These are phyloP conservation scores for Tragelaphus imberbis DNA, from an alignment of 2,113 vertebrate species.

Conservation along the genomic window DNA sequence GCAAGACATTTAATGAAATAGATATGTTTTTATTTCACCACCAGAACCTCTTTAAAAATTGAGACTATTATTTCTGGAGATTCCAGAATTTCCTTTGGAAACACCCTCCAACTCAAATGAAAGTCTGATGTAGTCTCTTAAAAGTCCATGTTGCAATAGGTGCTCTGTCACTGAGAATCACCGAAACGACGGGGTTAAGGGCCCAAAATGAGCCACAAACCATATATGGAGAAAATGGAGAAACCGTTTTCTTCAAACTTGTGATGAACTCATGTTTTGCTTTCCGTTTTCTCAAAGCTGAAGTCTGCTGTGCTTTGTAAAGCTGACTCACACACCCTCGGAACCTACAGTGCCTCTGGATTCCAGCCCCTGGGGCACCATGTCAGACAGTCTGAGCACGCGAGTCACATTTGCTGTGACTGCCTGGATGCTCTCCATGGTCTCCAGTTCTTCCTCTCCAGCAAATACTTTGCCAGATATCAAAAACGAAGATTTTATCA, in stretches of 20 bases:
- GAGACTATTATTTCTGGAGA: slow-evolving; percentile 35
- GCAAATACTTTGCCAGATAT: slow-evolving; percentile 43
- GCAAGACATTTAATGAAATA: not conserved
- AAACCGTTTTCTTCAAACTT: slow-evolving; percentile 30
- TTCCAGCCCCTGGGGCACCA: not conserved
- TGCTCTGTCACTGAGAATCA: slow-evolving; percentile 12
- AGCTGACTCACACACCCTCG: not conserved
- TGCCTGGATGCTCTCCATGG: slow-evolving; percentile 1
- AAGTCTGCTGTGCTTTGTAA: not conserved
- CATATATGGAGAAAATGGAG: slow-evolving; percentile 71
- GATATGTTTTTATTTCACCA: not conserved
- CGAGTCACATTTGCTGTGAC: not conserved
- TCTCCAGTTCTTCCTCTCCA: not conserved
- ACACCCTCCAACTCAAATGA: not conserved
- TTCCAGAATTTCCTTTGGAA: slow-evolving; percentile 20
- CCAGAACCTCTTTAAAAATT: not conserved
- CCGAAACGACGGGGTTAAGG: slow-evolving; percentile 32
- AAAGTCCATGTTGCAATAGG: not conserved
- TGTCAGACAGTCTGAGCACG: not conserved
- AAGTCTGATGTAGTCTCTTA: not conserved
- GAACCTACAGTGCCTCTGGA: not conserved
- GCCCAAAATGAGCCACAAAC: not conserved
- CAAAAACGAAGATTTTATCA: slow-evolving; percentile 61
- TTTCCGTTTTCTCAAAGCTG: slow-evolving; percentile 5
- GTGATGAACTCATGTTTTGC: not conserved